These are phyloP conservation scores for Turritopsis rubra DNA, from an alignment of 30 jellyfish, hydroid and myxozoan genomes.

Conservation along the genomic window DNA sequence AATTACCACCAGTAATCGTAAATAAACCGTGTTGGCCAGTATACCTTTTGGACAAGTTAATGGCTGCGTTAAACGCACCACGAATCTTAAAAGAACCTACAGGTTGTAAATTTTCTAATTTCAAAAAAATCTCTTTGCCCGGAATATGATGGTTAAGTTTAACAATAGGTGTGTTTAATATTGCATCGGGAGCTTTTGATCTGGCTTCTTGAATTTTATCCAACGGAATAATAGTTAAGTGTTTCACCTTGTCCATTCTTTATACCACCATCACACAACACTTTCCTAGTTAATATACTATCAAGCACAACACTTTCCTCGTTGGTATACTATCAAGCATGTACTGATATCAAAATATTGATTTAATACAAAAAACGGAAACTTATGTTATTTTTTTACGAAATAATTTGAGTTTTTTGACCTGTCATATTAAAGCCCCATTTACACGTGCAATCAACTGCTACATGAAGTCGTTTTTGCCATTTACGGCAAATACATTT, in stretches of 20 bases:
- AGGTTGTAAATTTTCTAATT: constrained; percentile 4
- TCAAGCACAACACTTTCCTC: no score
- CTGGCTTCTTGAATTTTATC: not conserved
- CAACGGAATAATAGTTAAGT: not conserved
- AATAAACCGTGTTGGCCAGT: not conserved
- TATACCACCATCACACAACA: not conserved
- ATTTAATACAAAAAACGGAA: no score
- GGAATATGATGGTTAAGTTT: not conserved
- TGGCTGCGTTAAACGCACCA: not conserved
- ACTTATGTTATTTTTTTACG: no score
- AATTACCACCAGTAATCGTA: not conserved
- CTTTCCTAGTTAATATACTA: no score
- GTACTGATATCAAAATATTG: not conserved
- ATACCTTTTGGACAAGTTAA: not conserved
- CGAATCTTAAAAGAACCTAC: constrained; percentile 23
- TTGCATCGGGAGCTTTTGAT: not conserved
- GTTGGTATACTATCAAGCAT: no score
- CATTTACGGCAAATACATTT: no score
- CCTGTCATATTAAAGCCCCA: not conserved
- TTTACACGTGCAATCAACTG: not conserved
- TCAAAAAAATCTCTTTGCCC: constrained; percentile 1
- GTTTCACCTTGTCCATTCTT: not conserved
- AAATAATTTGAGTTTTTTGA: not conserved
- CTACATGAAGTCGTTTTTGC: not conserved
- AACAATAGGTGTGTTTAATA: not conserved